Percentiles rank a stretch among this genome's conserved stretches.
Conservation (phyloP, 2,797 vertebrate species). For the Monodelphis domestica region DNA sequence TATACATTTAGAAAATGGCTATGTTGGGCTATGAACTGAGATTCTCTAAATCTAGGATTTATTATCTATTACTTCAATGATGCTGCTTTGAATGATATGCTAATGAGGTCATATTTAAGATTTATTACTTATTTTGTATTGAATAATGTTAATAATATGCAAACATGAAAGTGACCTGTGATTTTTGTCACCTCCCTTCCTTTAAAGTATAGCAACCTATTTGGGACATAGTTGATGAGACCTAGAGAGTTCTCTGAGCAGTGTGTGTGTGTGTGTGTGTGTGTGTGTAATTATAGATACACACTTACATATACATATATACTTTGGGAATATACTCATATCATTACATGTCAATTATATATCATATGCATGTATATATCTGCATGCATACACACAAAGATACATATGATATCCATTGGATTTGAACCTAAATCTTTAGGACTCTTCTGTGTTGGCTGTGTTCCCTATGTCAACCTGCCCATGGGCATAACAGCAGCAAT, state of each 20-base stretch:
- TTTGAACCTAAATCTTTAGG: background rate
- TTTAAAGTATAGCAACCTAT: background rate
- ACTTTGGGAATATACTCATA: background rate
- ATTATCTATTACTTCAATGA: background rate
- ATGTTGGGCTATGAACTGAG: background rate
- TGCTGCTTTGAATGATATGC: background rate
- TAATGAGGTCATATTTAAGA: conserved; percentile 59
- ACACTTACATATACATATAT: background rate
- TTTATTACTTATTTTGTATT: conserved; percentile 44
- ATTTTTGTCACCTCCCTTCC: background rate
- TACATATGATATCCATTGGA: background rate
- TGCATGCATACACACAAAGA: background rate
- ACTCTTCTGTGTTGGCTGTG: background rate
- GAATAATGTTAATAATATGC: background rate
- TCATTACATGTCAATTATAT: background rate
- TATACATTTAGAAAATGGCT: background rate
- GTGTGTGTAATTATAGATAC: background rate
- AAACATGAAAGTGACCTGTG: background rate
- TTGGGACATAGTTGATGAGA: background rate
- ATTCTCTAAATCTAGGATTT: background rate
- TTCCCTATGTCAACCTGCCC: background rate
- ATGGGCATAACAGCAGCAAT: background rate
- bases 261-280: background rate
- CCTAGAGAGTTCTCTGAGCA: background rate
- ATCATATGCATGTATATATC: background rate